Evolutionary conservation across 2,888 invertebrate species (phyloP).

Genomic region (Cosmorhoe ocellata): DNA sequence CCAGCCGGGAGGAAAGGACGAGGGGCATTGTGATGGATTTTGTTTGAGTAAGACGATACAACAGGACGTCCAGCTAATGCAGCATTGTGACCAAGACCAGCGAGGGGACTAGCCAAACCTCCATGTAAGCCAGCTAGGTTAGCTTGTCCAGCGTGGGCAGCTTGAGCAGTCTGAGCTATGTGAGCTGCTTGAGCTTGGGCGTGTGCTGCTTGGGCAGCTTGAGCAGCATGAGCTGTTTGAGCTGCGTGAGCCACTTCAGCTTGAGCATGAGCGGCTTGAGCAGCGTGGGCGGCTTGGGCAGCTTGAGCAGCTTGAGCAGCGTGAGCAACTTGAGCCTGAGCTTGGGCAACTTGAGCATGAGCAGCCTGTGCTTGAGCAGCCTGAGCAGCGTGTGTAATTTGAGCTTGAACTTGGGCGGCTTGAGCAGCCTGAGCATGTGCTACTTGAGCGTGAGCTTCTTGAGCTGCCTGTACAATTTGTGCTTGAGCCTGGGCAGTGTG

Average conservation of each 20-base stretch:
- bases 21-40: conserved; percentile 33
- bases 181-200: conserved; percentile 19
- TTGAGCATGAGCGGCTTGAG: conserved; percentile 27
- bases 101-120: conserved; percentile 17
- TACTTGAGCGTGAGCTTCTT: conserved; percentile 25
- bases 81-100: conserved; percentile 24
- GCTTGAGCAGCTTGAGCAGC: conserved; percentile 26
- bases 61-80: conserved; percentile 24
- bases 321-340: conserved; percentile 22
- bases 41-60: conserved; percentile 34
- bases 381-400: conserved; percentile 23
- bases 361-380: conserved; percentile 33
- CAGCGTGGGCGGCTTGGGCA: conserved; percentile 32
- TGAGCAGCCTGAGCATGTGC: conserved; percentile 9
- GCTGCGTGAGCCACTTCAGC: conserved; percentile 26
- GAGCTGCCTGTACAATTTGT: conserved; percentile 22
- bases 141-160: conserved; percentile 27
- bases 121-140: conserved; percentile 21
- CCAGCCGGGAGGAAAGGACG: conserved; percentile 25
- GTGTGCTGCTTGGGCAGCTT: conserved; percentile 21
- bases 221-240: conserved; percentile 24
- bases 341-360: conserved; percentile 22
- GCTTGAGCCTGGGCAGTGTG: conserved; percentile 29
- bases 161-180: conserved; percentile 26
- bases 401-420: conserved; percentile 18